Base-by-base conservation (phyloP, 2,113 vertebrate genomes). In the Elaphurus davidianus region DNA sequence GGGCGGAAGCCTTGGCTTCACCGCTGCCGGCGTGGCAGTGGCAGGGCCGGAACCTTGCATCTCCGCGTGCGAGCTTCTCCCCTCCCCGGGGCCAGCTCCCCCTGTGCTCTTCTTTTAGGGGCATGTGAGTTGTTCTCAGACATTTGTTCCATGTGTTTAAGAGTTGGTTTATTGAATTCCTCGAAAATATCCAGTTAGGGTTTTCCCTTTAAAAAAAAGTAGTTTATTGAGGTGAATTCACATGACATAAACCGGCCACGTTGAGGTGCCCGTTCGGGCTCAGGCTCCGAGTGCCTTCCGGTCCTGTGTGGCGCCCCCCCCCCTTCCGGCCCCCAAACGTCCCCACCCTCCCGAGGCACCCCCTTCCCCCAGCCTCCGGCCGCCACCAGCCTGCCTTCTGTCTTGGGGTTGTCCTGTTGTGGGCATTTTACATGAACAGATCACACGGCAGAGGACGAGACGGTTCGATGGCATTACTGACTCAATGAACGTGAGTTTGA, bases 241-340 rank as follows among this genome's bases (percentile, higher is more conserved):
- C 4, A 1, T 9, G 21, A 45, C 12, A 3, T 7, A 57, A n/a
- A 7, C 1, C 8, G 14, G 27, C 52, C 12, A 8, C 3, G 0
- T 1, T 43, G 40, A 55, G 14, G 36, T 0, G 0, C 14, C 25
- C 0, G 0, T 11, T 52, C 10, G 1, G 28, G 21, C 16, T 0
- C 28, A 6, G 43, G 43, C 43, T 45, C 43, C 43, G 43, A 7
- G 25, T 1, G 3, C 21, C 13, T 2, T 78, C 43, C 19, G 8
- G 52, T 7, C 23, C 47, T 15, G 7, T 7, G 23, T 10, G 16
- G 6, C 5, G 1, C 54, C 0, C 2, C 19, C 57, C 57, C 40
- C 28, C 45, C 40, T 60, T 85, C 40, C 9, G 1, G 6, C 30
- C 19, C 40, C 40, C 2, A 0, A 4, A 8, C 2, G 8, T 7